Evolutionary conservation across 2,888 invertebrate genomes (phyloP), one percentile per base, ranked within the genome.

Genomic region (Zygaena filipendulae): DNA sequence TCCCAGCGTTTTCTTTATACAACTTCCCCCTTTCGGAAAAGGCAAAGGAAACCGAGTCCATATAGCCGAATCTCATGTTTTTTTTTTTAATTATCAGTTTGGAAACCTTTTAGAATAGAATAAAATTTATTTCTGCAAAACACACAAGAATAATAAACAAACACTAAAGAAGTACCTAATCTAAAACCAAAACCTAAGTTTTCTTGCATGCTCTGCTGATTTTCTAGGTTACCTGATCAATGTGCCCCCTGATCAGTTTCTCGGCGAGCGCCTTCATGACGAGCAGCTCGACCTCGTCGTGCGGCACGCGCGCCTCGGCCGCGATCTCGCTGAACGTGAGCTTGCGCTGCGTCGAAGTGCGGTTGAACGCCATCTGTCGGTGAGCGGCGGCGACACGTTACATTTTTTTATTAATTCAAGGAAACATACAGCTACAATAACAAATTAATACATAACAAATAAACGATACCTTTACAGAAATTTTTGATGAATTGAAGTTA

Each of bases 201-300:
- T n/a, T n/a, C n/a, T n/a, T n/a, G 3, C 6, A 10, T 13, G 4
- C 4, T 13, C 10, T 13, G 6, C 3, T n/a, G 3, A n/a, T 18
- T 8, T 10, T 9, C 6, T 4, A 3, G 4, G 6, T 5, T 39
- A 97, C 95, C 81, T 97, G 95, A 79, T 98, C 97, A 42, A 98
- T 97, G 34, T 91, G 91, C 1, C 97, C 99, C 32, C 90, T 87
- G 3, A 99, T 93, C 9, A 99, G 83, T 11, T 93, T 95, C 59
- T 97, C 90, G 0, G 97, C 94, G 13, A 99, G 66, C 0, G 98
- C 98, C 70, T 96, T 97, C 98, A 99, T 99, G 1, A 99, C 94
- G 23, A 99, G 79, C 37, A 96, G 82, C 59, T 99, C 99, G 11
- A 99, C 95, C 59, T 95, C 91, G 43, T 90, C 87, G 0, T 87